phyloP scores from a whole-genome alignment of 2,888 invertebrate genomes.

The Himalopsyche japonica region DNA sequence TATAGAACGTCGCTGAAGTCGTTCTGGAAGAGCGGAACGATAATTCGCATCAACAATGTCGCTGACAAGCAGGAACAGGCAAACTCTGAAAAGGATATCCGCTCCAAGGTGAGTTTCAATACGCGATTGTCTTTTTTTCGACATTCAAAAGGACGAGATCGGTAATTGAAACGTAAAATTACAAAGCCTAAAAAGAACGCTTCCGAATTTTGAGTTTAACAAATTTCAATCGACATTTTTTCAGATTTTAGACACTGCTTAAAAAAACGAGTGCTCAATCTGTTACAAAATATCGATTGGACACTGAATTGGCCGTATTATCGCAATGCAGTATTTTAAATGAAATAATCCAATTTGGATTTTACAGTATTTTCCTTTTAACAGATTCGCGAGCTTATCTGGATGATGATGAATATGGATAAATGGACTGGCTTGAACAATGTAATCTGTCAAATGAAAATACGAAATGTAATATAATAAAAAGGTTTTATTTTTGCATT shows the following conservation, averaged over 20 bases:
- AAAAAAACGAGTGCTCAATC: no score
- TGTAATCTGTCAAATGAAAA: background rate
- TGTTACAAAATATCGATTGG: no score
- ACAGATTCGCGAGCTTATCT: background rate
- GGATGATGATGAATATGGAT: background rate
- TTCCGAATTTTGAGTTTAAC: background rate
- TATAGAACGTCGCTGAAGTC: slow-evolving; percentile 64
- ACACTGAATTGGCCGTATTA: no score
- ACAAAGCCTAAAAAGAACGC: background rate
- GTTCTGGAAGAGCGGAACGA: slow-evolving; percentile 71
- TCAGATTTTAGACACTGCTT: no score
- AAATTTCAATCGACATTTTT: no score
- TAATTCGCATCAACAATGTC: slow-evolving; percentile 73
- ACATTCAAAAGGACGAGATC: background rate
- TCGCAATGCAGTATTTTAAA: no score
- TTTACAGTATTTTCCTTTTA: background rate
- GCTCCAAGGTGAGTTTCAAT: slow-evolving; percentile 62
- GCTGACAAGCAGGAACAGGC: slow-evolving; percentile 71
- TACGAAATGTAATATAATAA: background rate
- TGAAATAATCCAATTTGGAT: background rate
- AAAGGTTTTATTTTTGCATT: background rate
- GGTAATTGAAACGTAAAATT: background rate
- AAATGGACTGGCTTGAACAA: background rate
- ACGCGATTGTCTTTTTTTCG: background rate
- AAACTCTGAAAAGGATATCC: slow-evolving; percentile 69